phyloP scores from a whole-genome alignment of 2,888 invertebrate genomes.

The Drosophila quasianomalipes region DNA sequence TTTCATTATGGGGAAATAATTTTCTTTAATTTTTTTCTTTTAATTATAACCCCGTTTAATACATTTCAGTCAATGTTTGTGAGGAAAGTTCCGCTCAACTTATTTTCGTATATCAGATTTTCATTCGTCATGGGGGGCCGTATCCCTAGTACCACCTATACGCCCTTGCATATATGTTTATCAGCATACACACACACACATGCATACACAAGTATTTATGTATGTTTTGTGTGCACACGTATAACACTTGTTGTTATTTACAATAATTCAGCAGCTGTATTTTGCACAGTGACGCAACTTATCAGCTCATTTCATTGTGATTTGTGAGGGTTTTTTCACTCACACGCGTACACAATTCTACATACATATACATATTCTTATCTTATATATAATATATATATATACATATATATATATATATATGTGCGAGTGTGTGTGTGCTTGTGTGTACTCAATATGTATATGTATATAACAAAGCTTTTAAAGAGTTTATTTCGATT shows the following conservation, averaged over 20 bases:
- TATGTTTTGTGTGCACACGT: background rate
- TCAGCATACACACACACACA: background rate
- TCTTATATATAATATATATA: too few relatives aligned
- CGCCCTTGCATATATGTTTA: background rate
- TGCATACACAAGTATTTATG: background rate
- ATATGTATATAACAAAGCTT: background rate
- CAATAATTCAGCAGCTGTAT: slow-evolving; percentile 38
- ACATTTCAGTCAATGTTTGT: background rate
- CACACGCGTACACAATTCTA: background rate
- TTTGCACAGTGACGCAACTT: slow-evolving; percentile 31
- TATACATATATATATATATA: background rate
- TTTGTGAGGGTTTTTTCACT: slow-evolving; percentile 15
- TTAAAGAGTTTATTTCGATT: background rate
- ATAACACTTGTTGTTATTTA: slow-evolving; percentile 29
- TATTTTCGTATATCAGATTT: background rate
- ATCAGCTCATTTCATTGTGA: slow-evolving; percentile 42
- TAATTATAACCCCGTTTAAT: background rate
- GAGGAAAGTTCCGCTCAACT: background rate
- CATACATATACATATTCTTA: background rate
- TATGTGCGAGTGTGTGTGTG: background rate
- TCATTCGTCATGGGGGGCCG: background rate
- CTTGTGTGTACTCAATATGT: background rate
- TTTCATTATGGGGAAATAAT: background rate
- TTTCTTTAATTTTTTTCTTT: background rate
- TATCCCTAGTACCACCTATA: background rate